These are phyloP conservation scores for Leptura quadrifasciata DNA, from an alignment of 2,888 invertebrate species.

Conservation along the genomic window DNA sequence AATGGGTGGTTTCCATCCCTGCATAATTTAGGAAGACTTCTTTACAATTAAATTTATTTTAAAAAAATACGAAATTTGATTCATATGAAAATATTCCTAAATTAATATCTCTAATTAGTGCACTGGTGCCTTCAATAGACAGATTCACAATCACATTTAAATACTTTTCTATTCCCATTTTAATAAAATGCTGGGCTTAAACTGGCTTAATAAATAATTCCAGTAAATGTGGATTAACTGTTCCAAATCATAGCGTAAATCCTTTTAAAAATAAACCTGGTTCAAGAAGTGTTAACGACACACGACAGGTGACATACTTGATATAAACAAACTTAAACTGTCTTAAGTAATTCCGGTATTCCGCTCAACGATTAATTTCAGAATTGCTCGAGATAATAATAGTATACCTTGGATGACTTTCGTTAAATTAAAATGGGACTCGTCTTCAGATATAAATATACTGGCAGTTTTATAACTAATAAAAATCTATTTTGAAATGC, in stretches of 20 bases:
- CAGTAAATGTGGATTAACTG: neutral
- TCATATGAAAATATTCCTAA: too few species aligned
- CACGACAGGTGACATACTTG: constrained; percentile 2
- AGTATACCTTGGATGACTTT: constrained; percentile 1
- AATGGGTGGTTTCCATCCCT: too few species aligned
- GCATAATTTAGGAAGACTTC: too few species aligned
- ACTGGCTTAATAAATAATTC: neutral
- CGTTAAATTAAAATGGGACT: neutral
- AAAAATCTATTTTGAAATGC: neutral
- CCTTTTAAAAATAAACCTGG: neutral
- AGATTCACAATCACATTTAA: neutral
- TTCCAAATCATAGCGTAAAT: neutral
- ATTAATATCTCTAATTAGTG: too few species aligned
- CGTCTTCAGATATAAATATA: neutral
- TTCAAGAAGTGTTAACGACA: neutral
- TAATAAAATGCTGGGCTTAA: neutral
- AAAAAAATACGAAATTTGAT: too few species aligned
- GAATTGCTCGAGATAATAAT: neutral
- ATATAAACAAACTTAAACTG: constrained; percentile 4
- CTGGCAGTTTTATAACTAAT: neutral
- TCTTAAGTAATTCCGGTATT: neutral
- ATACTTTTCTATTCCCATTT: neutral
- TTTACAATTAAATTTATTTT: too few species aligned
- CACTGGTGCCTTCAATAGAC: neutral
- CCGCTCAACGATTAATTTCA: neutral